phyloP scores from a whole-genome alignment of 64 coral and sea anemone genomes.

The Acropora tenuis region DNA sequence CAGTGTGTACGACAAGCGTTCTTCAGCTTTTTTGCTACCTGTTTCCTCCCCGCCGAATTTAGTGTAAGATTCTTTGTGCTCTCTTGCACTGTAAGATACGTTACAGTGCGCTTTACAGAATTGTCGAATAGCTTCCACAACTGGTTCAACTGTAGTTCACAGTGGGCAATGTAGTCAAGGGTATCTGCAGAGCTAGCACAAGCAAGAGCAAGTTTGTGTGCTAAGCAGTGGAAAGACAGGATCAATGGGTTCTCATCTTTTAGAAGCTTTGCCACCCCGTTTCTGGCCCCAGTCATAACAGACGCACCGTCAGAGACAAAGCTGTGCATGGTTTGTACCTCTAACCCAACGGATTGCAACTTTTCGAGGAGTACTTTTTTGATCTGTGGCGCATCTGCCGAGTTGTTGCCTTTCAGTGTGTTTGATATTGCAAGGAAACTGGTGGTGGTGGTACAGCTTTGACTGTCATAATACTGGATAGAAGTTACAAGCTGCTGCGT shows the following conservation, averaged over 20 bases:
- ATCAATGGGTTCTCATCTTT: slow-evolving; percentile 38
- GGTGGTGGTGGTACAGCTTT: slow-evolving; percentile 41
- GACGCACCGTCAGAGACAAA: slow-evolving; percentile 37
- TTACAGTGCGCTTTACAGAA: slow-evolving; percentile 26
- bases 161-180: slow-evolving; percentile 48
- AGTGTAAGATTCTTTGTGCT: slow-evolving; percentile 40
- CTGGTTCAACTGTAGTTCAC: slow-evolving; percentile 48
- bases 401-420: slow-evolving; percentile 43
- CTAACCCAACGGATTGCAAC: slow-evolving; percentile 40
- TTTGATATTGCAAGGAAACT: slow-evolving; percentile 30
- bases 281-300: slow-evolving; percentile 31
- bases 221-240: slow-evolving; percentile 46
- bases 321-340: slow-evolving; percentile 48
- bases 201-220: slow-evolving; percentile 50
- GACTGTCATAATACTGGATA: slow-evolving; percentile 41
- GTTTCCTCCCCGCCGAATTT: slow-evolving; percentile 33
- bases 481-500: slow-evolving; percentile 33
- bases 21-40: slow-evolving; percentile 52
- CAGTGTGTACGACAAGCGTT: slow-evolving; percentile 43
- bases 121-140: slow-evolving; percentile 41
- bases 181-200: slow-evolving; percentile 54
- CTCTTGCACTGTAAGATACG: slow-evolving; percentile 40
- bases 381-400: slow-evolving; percentile 35
- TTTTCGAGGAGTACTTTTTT: slow-evolving; percentile 35
- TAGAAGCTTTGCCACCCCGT: slow-evolving; percentile 32